phyloP scores from a whole-genome alignment of 1,140 invertebrate species.

The Bilobella aurantiaca region DNA sequence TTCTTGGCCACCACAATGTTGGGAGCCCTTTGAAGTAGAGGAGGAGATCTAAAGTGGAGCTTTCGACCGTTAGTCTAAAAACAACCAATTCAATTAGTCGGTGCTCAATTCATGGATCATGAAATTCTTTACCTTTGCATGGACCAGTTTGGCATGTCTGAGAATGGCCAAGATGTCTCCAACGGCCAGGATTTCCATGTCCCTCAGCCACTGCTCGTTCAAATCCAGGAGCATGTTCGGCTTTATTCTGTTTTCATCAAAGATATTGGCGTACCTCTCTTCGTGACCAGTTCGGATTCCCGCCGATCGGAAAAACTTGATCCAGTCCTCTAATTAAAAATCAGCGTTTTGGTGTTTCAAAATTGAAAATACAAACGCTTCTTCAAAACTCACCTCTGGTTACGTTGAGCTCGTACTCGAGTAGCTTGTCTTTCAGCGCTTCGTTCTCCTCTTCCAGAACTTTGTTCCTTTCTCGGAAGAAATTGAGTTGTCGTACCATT shows the following conservation, averaged over 20 bases:
- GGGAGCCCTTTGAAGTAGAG: neutral
- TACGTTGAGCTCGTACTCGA: neutral
- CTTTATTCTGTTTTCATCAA: constrained; percentile 68
- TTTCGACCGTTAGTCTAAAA: constrained; percentile 2
- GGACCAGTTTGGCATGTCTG: constrained; percentile 55
- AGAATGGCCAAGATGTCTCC: constrained; percentile 78
- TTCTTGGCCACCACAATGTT: too few relatives aligned
- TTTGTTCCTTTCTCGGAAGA: neutral
- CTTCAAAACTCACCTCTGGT: neutral
- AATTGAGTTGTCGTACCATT: neutral
- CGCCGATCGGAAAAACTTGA: constrained; percentile 65
- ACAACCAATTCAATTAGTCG: neutral
- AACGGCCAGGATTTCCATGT: constrained; percentile 70
- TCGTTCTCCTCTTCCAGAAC: neutral
- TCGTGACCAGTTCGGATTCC: constrained; percentile 61
- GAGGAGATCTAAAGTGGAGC: neutral
- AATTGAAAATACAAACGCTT: neutral
- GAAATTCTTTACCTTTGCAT: neutral
- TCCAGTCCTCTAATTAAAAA: constrained; percentile 44
- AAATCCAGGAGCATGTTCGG: constrained; percentile 68
- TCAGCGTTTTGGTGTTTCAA: neutral
- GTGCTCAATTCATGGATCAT: neutral
- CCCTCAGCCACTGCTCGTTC: constrained; percentile 66
- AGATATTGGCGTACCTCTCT: constrained; percentile 66
- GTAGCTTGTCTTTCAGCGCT: neutral